phyloP scores from a whole-genome alignment of 2,113 vertebrate genomes.

The Heloderma charlesbogerti region DNA sequence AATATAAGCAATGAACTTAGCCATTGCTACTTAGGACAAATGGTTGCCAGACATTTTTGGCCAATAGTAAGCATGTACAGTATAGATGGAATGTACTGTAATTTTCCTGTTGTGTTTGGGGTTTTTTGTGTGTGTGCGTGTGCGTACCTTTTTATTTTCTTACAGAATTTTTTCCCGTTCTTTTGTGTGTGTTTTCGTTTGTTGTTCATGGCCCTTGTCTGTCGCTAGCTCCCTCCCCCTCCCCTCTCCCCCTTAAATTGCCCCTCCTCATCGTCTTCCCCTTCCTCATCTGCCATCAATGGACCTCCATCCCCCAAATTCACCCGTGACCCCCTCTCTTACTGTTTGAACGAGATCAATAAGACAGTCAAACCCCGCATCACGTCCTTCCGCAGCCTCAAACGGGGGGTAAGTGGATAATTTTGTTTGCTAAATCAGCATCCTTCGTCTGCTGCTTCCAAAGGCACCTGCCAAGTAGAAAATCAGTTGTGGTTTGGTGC shows the following conservation, averaged over 20 bases:
- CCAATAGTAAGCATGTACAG: not conserved
- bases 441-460: not conserved
- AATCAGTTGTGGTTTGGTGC: constrained; percentile 21
- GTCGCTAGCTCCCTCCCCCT: constrained; percentile 78
- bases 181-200: constrained; percentile 29
- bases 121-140: constrained; percentile 46
- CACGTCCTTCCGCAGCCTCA: constrained; percentile 89
- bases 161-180: constrained; percentile 45
- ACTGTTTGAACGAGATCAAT: constrained; percentile 96
- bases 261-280: constrained; percentile 50
- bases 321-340: constrained; percentile 90
- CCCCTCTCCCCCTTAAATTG: constrained; percentile 52
- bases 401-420: constrained; percentile 88
- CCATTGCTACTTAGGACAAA: not conserved
- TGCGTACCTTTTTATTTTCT: constrained; percentile 66
- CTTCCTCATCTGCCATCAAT: constrained; percentile 79
- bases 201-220: constrained; percentile 65
- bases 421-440: not conserved
- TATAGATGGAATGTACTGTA: constrained; percentile 40
- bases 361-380: constrained; percentile 95
- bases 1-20: not conserved
- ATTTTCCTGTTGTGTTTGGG: constrained; percentile 40
- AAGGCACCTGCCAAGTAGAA: not conserved
- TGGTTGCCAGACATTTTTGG: not conserved
- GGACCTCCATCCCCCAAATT: constrained; percentile 91